Evolutionary conservation across 2,113 vertebrate genomes (phyloP).

Genomic region (Puma concolor): DNA sequence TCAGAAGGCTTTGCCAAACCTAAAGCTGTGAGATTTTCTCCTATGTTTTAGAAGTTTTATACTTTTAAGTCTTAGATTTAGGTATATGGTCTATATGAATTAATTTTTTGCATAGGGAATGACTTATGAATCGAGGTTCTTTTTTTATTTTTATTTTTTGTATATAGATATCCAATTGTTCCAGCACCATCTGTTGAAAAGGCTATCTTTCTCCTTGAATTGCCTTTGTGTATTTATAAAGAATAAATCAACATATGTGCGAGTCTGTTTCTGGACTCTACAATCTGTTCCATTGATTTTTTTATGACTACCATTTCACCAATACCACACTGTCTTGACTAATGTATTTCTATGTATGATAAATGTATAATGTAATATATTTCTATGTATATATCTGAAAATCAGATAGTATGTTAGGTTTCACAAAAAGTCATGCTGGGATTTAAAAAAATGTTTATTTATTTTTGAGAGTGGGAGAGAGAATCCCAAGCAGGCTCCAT

Average conservation of each 20-base stretch:
- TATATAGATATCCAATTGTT: neutral
- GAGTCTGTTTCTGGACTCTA: neutral
- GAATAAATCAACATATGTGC: neutral
- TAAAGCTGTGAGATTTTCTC: neutral
- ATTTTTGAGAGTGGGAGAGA: no score
- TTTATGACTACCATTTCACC: neutral
- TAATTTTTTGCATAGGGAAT: neutral
- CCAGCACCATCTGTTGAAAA: neutral
- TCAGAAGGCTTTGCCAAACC: neutral
- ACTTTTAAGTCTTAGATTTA: neutral
- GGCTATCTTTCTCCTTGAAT: neutral
- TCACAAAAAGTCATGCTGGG: neutral
- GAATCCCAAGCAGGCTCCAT: no score
- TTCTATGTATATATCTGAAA: neutral
- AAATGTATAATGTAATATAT: neutral
- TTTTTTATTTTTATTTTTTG: neutral
- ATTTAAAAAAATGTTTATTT: neutral
- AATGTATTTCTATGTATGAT: neutral
- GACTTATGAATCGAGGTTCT: neutral
- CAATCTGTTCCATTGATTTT: neutral
- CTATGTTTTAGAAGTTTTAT: neutral
- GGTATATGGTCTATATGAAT: neutral
- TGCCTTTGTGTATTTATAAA: neutral
- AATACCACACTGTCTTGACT: neutral
- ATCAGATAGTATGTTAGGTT: neutral